phyloP scores from a whole-genome alignment of 1,140 invertebrate genomes.

The Oreohelix idahoensis region DNA sequence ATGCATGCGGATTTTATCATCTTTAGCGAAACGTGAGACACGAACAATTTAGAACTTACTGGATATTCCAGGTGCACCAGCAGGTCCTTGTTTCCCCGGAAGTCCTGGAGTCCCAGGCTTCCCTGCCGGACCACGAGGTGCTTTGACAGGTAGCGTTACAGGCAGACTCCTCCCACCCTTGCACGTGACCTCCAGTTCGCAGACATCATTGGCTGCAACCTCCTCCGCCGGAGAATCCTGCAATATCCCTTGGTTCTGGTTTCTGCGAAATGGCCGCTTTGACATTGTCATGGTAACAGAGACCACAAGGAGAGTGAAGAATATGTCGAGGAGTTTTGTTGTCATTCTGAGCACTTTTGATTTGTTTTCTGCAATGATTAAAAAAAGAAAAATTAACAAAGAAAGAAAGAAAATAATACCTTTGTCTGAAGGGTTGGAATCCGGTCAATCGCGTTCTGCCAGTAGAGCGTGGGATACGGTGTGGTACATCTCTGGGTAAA shows the following conservation, averaged over 20 bases:
- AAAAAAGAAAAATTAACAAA: no score
- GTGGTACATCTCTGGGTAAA: no score
- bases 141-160: constrained; percentile 62
- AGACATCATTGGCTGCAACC: constrained; percentile 43
- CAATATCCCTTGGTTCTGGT: constrained; percentile 35
- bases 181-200: constrained; percentile 63
- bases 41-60: not conserved
- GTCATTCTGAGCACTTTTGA: no score
- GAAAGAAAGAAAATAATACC: no score
- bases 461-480: no score
- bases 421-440: no score
- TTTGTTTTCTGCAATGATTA: no score
- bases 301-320: constrained; percentile 25
- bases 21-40: no score
- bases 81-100: constrained; percentile 55
- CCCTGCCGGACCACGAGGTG: constrained; percentile 60
- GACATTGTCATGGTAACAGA: constrained; percentile 29
- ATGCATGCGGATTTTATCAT: no score
- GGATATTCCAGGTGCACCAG: constrained; percentile 50
- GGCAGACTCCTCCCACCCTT: constrained; percentile 47
- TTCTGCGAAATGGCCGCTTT: constrained; percentile 16
- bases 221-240: constrained; percentile 35
- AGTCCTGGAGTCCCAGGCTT: constrained; percentile 57
- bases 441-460: no score
- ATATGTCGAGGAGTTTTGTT: not conserved